Evolutionary conservation across 2,888 invertebrate species (phyloP).

Genomic region (Sminthurides aquaticus): DNA sequence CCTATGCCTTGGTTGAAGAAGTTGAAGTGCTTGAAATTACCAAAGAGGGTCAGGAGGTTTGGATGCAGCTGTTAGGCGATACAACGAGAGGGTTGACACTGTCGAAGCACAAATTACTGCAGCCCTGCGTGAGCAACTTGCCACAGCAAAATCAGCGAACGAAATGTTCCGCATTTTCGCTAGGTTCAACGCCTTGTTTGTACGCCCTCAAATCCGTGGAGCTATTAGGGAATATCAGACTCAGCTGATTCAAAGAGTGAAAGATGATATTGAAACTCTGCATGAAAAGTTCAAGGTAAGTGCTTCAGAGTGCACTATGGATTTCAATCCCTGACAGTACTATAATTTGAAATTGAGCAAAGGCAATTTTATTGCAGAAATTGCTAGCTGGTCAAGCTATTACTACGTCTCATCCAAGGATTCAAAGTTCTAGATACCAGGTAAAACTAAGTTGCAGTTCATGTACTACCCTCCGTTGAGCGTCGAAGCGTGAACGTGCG

Average conservation of each 20-base stretch:
- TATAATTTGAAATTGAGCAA: too few relatives aligned
- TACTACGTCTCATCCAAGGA: conserved; percentile 84
- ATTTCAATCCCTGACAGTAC: too few relatives aligned
- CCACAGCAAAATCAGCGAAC: conserved; percentile 97
- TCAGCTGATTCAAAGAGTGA: conserved; percentile 95
- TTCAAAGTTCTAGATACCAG: conserved; percentile 82
- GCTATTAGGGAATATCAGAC: conserved; percentile 99
- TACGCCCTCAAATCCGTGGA: conserved; percentile 95
- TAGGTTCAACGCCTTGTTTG: conserved; percentile 91
- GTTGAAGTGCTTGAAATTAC: conserved; percentile 53
- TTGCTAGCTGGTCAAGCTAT: conserved; percentile 98
- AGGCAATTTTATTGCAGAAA: conserved; percentile 65
- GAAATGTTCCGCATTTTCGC: conserved; percentile 97
- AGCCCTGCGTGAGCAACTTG: conserved; percentile 91
- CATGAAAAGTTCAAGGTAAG: conserved; percentile 94
- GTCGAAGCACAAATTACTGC: conserved; percentile 98
- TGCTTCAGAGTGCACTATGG: neutral
- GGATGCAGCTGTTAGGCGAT: conserved; percentile 94
- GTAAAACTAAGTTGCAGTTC: too few relatives aligned
- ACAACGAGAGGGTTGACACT: conserved; percentile 95
- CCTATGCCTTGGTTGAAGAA: conserved; percentile 39
- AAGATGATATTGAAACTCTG: conserved; percentile 94
- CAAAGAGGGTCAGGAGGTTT: conserved; percentile 91
- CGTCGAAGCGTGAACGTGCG: too few relatives aligned
- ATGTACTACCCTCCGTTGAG: too few relatives aligned